Conservation (phyloP, 1,140 invertebrate species). For the Wiebesia pumilae region DNA sequence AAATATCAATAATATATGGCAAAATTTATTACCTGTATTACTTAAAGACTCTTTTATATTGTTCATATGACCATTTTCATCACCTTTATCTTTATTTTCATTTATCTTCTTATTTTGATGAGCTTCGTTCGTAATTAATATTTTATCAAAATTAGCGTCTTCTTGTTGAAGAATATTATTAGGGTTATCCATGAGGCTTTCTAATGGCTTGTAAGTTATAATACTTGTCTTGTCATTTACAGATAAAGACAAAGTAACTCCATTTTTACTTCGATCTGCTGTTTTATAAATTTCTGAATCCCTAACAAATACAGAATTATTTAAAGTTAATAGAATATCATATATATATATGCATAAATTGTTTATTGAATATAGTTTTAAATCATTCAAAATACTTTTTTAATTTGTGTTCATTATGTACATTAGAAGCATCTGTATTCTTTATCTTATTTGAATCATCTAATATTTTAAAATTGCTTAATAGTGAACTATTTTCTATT, state of each 20-base stretch:
- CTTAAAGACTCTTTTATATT: background rate
- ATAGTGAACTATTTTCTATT: background rate
- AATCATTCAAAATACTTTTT: conserved; percentile 12
- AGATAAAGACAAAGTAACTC: background rate
- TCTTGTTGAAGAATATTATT: conserved; percentile 1
- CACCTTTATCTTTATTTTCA: conserved; percentile 28
- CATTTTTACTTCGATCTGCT: background rate
- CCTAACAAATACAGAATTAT: background rate
- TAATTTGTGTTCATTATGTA: background rate
- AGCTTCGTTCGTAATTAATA: conserved; percentile 23
- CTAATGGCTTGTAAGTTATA: background rate
- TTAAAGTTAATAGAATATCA: conserved; percentile 6
- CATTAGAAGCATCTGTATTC: background rate
- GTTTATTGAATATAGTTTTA: background rate
- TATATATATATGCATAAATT: background rate
- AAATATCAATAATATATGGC: background rate
- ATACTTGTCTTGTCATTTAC: background rate
- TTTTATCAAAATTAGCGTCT: conserved; percentile 24
- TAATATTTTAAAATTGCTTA: background rate
- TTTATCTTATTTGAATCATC: background rate
- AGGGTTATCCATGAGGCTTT: background rate
- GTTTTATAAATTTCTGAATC: background rate
- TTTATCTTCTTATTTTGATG: conserved; percentile 26
- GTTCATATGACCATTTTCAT: background rate
- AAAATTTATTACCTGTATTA: background rate